Evolutionary conservation across 2,113 vertebrate species (phyloP).

Genomic region (Callorhinus ursinus): DNA sequence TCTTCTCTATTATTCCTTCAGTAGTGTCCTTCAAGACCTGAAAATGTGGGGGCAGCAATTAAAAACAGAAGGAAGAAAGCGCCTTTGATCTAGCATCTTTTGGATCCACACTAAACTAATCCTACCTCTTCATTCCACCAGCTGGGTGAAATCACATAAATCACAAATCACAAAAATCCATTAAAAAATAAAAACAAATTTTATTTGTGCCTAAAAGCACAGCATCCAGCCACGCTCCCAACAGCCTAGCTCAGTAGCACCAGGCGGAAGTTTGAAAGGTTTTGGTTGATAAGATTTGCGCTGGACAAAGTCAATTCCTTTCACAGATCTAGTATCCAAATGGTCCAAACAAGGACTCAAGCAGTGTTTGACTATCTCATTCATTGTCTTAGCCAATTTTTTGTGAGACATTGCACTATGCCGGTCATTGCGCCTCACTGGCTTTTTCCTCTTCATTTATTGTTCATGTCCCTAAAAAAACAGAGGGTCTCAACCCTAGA

Average conservation of each 20-base stretch:
- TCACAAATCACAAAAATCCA: not conserved
- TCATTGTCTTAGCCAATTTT: not conserved
- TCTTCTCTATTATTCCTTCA: conserved; percentile 17
- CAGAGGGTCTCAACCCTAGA: not conserved
- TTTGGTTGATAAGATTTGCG: not conserved
- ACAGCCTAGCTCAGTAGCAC: not conserved
- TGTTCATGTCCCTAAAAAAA: not conserved
- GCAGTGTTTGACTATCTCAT: not conserved
- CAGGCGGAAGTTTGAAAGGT: not conserved
- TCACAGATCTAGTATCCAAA: not conserved
- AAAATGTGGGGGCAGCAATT: not conserved
- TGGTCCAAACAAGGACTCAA: not conserved
- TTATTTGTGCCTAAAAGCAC: not conserved
- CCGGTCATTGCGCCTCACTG: not conserved
- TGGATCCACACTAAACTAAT: not conserved
- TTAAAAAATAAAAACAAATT: not conserved
- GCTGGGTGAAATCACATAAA: not conserved
- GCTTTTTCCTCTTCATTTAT: not conserved
- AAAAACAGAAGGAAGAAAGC: conserved; percentile 20
- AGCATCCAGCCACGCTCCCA: not conserved
- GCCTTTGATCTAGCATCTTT: not conserved
- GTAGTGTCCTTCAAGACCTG: not conserved
- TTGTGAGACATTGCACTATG: not conserved
- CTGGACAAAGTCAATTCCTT: not conserved
- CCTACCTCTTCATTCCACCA: not conserved